Percentiles rank a stretch among this genome's conserved stretches.
Conservation (phyloP, 2,888 invertebrate genomes). For the Drosophila macrospina region DNA sequence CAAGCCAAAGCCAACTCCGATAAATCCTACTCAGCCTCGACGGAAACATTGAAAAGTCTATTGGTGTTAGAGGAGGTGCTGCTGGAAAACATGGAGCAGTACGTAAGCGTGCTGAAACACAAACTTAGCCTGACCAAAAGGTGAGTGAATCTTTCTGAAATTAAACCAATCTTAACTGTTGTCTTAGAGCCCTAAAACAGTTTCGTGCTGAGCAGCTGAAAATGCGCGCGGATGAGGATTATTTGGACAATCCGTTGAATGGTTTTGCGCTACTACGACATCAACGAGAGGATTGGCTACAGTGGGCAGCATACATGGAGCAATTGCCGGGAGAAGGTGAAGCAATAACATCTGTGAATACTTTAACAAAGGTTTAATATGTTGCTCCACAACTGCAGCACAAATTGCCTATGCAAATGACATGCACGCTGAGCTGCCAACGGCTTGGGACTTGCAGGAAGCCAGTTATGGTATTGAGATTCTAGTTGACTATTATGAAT, state of each 20-base stretch:
- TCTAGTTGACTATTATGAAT: slow-evolving; percentile 27
- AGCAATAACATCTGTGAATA: too few relatives aligned
- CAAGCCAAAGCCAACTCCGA: neutral
- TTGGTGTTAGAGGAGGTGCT: slow-evolving; percentile 33
- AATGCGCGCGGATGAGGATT: slow-evolving; percentile 24
- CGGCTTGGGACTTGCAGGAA: slow-evolving; percentile 22
- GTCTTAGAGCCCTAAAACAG: slow-evolving; percentile 20
- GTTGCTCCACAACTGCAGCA: neutral
- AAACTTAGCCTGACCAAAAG: slow-evolving; percentile 32
- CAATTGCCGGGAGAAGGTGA: slow-evolving; percentile 17
- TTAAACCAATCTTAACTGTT: neutral
- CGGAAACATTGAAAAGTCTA: slow-evolving; percentile 23
- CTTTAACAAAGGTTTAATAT: neutral
- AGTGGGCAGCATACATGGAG: slow-evolving; percentile 21
- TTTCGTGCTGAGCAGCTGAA: slow-evolving; percentile 11
- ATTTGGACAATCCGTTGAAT: slow-evolving; percentile 47
- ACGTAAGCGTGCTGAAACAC: slow-evolving; percentile 19
- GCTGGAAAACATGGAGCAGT: slow-evolving; percentile 28
- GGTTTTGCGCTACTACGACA: slow-evolving; percentile 39
- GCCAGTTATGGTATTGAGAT: slow-evolving; percentile 38
- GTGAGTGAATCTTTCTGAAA: slow-evolving; percentile 15
- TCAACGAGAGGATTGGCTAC: slow-evolving; percentile 33
- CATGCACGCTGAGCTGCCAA: slow-evolving; percentile 35
- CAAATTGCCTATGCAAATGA: slow-evolving; percentile 9
- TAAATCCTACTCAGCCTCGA: slow-evolving; percentile 32